These are phyloP conservation scores for Spodoptera littoralis DNA, from an alignment of 2,888 invertebrate genomes.

Conservation along the genomic window DNA sequence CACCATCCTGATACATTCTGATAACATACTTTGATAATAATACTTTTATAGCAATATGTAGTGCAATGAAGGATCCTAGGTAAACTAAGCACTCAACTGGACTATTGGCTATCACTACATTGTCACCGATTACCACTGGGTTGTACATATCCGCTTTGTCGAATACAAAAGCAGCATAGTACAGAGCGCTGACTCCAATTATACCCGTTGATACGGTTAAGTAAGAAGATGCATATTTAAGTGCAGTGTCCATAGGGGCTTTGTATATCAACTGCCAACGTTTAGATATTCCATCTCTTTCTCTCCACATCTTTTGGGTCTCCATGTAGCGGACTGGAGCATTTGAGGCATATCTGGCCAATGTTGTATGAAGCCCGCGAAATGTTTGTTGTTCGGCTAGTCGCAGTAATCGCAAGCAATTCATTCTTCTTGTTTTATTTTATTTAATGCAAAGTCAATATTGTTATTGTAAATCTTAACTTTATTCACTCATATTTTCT, in stretches of 20 bases:
- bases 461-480: neutral
- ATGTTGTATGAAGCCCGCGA: constrained; percentile 58
- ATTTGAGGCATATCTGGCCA: constrained; percentile 65
- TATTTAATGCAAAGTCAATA: neutral
- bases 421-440: constrained; percentile 62
- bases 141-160: constrained; percentile 69
- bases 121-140: constrained; percentile 74
- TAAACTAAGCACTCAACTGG: constrained; percentile 76
- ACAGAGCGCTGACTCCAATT: constrained; percentile 63
- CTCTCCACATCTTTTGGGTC: constrained; percentile 74
- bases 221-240: constrained; percentile 74
- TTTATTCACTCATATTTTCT: constrained; percentile 7
- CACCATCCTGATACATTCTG: constrained; percentile 79
- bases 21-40: constrained; percentile 80
- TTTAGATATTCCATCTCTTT: constrained; percentile 73
- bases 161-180: constrained; percentile 74
- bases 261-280: constrained; percentile 82
- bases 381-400: constrained; percentile 56
- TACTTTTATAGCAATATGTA: constrained; percentile 76
- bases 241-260: constrained; percentile 77
- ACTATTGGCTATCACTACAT: constrained; percentile 78
- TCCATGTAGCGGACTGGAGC: constrained; percentile 77
- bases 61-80: constrained; percentile 73
- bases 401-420: constrained; percentile 67
- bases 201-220: constrained; percentile 73